phyloP scores from a whole-genome alignment of 2,888 invertebrate genomes.

The Lysandra coridon region DNA sequence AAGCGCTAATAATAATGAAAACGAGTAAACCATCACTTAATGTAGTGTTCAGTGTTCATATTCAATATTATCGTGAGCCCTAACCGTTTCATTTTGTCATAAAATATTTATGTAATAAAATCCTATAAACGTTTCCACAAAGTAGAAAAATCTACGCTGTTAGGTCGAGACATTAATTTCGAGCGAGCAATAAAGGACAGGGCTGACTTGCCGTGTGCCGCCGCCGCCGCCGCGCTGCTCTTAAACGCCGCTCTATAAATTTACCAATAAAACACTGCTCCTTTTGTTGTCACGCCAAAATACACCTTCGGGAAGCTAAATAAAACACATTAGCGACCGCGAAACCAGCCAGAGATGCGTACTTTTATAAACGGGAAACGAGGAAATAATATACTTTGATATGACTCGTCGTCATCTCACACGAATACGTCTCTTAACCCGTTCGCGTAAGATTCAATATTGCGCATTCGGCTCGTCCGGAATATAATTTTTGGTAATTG shows the following conservation, averaged over 20 bases:
- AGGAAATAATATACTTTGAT: constrained; percentile 75
- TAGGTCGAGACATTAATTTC: constrained; percentile 77
- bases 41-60: not conserved
- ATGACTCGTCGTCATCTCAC: constrained; percentile 61
- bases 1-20: not conserved
- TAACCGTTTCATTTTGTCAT: constrained; percentile 54
- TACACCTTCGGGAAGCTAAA: constrained; percentile 54
- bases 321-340: constrained; percentile 50
- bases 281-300: constrained; percentile 51
- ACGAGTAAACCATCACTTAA: not conserved
- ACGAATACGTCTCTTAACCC: constrained; percentile 58
- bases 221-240: constrained; percentile 53
- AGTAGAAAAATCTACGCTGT: constrained; percentile 67
- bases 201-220: constrained; percentile 56
- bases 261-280: constrained; percentile 65
- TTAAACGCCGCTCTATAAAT: constrained; percentile 72
- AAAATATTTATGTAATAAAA: constrained; percentile 70
- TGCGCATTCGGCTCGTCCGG: constrained; percentile 44
- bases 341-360: constrained; percentile 55
- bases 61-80: constrained; percentile 36
- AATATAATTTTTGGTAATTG: constrained; percentile 76
- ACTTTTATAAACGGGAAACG: constrained; percentile 65
- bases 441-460: constrained; percentile 52
- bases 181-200: constrained; percentile 76
- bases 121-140: constrained; percentile 69